Percentiles rank a stretch among this genome's conserved stretches.
These are phyloP conservation scores for Lasiurus borealis DNA, from an alignment of 2,113 vertebrate species.

Conservation along the genomic window DNA sequence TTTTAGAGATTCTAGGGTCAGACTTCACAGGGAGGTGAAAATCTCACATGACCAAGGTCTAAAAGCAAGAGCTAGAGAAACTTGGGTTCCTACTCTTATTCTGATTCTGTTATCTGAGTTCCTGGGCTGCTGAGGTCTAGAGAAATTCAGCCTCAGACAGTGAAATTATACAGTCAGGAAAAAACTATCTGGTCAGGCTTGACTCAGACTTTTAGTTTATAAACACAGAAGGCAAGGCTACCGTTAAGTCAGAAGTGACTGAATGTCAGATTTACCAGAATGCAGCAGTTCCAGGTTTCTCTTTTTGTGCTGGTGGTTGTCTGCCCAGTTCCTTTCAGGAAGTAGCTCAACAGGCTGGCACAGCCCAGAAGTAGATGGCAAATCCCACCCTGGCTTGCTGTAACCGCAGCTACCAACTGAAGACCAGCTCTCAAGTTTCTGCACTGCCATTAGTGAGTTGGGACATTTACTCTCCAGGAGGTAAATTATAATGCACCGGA, in stretches of 20 bases:
- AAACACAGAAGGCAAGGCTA: neutral
- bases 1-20: neutral
- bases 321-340: neutral
- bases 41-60: neutral
- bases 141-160: neutral
- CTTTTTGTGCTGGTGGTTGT: neutral
- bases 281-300: neutral
- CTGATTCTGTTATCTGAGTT: neutral
- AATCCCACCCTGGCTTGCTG: neutral
- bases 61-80: neutral
- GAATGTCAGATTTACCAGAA: neutral
- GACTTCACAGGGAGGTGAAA: neutral
- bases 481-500: neutral
- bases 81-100: neutral
- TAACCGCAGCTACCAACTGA: neutral
- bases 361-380: neutral
- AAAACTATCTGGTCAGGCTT: neutral
- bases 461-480: neutral
- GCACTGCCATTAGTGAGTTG: neutral
- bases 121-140: neutral
- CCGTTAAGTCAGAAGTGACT: neutral
- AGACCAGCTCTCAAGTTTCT: neutral
- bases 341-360: neutral
- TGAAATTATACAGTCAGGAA: constrained; percentile 17
- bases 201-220: neutral